Evolutionary conservation across 1,140 invertebrate genomes (phyloP).

Genomic region (Anthonomus grandis): DNA sequence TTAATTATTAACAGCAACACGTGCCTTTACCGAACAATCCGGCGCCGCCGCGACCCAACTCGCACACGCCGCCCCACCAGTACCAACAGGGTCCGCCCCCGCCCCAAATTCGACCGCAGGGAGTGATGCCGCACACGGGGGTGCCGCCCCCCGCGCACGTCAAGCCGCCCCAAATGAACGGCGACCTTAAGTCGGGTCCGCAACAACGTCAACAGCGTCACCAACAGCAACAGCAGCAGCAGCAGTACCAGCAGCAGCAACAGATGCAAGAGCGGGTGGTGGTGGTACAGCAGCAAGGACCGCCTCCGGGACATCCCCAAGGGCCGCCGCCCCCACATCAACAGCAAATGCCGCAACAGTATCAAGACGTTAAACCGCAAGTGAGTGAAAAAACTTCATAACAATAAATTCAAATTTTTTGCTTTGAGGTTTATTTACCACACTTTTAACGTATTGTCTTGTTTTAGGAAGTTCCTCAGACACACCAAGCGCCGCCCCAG

Average conservation of each 20-base stretch:
- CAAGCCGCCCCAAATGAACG: slow-evolving; percentile 39
- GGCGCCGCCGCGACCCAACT: slow-evolving; percentile 30
- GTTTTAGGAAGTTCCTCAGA: slow-evolving; percentile 2
- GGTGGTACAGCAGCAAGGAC: slow-evolving; percentile 27
- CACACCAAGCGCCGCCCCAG: background rate
- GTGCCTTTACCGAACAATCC: slow-evolving; percentile 7
- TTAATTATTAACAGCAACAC: slow-evolving; percentile 13
- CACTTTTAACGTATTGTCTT: too few relatives aligned
- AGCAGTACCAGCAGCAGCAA: slow-evolving; percentile 29
- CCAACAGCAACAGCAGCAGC: slow-evolving; percentile 38
- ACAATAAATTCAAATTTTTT: too few relatives aligned
- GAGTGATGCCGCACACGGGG: slow-evolving; percentile 10
- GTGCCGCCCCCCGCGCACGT: slow-evolving; percentile 23
- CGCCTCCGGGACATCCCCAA: slow-evolving; percentile 20
- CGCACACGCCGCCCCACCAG: slow-evolving; percentile 36
- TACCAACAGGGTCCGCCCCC: slow-evolving; percentile 41
- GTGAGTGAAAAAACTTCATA: background rate
- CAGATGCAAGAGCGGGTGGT: slow-evolving; percentile 16
- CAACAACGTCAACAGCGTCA: slow-evolving; percentile 35
- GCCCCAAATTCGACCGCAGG: slow-evolving; percentile 15
- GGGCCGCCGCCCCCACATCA: slow-evolving; percentile 43
- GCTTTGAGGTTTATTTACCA: background rate
- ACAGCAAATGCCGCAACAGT: too few relatives aligned
- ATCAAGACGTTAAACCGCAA: slow-evolving; percentile 11
- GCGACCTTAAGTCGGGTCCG: slow-evolving; percentile 35